Evolutionary conservation across 2,113 vertebrate genomes (phyloP), one percentile per base, ranked within the genome.

Genomic region (Vireo altiloquus): DNA sequence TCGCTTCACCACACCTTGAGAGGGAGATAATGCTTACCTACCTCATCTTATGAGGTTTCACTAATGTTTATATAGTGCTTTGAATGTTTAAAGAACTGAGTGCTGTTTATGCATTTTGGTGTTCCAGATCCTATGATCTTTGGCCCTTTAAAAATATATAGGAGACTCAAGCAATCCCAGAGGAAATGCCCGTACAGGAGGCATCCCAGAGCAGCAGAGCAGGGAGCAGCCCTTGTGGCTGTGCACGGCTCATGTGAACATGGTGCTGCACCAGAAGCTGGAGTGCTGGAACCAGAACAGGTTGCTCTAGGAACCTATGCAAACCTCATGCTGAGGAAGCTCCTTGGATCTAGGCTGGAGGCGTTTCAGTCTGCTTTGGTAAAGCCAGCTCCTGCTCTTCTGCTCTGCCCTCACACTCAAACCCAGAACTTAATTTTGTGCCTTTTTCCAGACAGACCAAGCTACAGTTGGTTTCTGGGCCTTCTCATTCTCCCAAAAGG

Each of bases 61-160:
- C 76, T 94, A 69, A 92, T 89, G 87, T 94, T 95, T 91, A 95
- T 91, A 65, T 50, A 96, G 75, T 76, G 54, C 75, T 96, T 92
- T 82, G 64, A 88, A 84, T 42, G 88, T 84, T 96, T 92, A 64
- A 96, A 94, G 86, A 83, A 64, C 59, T 69, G 66, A 74, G 21
- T 81, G 89, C 74, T 91, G 52, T 44, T 50, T 89, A 80, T 95
- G 63, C 80, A 77, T 70, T 86, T 88, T 74, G 82, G 82, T 9
- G 13, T 31, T 94, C 52, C 42, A 78, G 61, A 84, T 91, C 61
- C 46, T 68, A 22, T 75, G 77, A 93, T 94, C 94, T 88, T 91
- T 89, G 72, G 14, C 23, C 35, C 15, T 82, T 91, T 63, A 90
- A 84, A 92, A 93, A 82, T 52, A 33, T 2, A 23, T 10, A 57